Evolutionary conservation across 2,797 vertebrate species (phyloP), one percentile per base, ranked within the genome.

Genomic region (Chelon auratus): DNA sequence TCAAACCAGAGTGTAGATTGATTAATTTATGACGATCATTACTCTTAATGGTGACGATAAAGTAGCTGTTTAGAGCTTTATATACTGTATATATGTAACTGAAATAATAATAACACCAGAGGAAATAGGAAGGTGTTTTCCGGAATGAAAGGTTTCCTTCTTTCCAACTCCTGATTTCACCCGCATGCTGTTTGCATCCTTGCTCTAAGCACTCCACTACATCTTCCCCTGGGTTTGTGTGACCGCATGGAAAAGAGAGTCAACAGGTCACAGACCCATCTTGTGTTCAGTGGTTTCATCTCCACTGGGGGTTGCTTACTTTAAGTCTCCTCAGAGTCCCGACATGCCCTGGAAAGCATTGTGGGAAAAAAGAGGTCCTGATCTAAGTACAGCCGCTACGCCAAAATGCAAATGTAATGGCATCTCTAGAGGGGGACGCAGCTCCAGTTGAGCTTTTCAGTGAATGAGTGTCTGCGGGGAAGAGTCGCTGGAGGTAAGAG

Each of bases 281-380:
- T 80, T 70, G 65, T 74, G 71, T 70, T 75, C 8, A 9, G 68
- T 65, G 82, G 72, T 84, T 88, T 80, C 43, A 82, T 85, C 82
- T 87, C 89, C 84, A 68, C 68, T 75, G 83, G 70, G 85, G 83
- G 79, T 78, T 87, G n/a, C 54, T 85, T 50, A 53, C 69, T 84
- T 82, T 65, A 75, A 62, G 67, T 60, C 55, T 78, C 39, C 36
- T 69, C 74, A 64, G 71, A 64, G 68, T 82, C 78, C 58, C 30
- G 64, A 75, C 73, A 60, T 77, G 68, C 55, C 73, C 76, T 64
- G 68, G 64, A 78, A 77, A 75, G 81, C 17, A 62, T 81, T 89
- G 85, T 89, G 86, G 89, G 85, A 80, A 89, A 79, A 60, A 58
- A 24, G 33, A 13, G 59, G 66, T 33, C 5, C 9, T 66, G 62